These are phyloP conservation scores for Drosophila sucinea DNA, from an alignment of 1,140 invertebrate genomes.

Conservation along the genomic window DNA sequence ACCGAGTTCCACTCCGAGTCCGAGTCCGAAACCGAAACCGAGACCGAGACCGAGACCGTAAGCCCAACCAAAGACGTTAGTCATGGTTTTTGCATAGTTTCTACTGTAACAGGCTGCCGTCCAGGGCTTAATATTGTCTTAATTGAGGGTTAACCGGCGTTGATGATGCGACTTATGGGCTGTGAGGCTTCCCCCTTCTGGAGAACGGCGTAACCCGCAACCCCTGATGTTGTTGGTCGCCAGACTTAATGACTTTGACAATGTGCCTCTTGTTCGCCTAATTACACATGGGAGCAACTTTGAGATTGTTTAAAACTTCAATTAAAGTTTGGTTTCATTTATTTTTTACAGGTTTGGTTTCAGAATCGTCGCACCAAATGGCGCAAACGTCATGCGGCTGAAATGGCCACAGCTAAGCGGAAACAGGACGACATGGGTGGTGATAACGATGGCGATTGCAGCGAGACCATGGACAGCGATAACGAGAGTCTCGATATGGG, in stretches of 20 bases:
- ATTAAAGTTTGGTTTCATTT: conserved; percentile 43
- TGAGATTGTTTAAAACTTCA: conserved; percentile 68
- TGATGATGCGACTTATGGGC: conserved; percentile 82
- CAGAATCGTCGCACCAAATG: conserved; percentile 99
- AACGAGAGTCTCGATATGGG: conserved; percentile 83
- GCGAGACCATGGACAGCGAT: conserved; percentile 85
- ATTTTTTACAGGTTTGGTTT: conserved; percentile 97
- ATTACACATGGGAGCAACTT: conserved; percentile 68
- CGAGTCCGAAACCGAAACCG: not conserved
- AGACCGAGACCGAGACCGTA: conserved; percentile 48
- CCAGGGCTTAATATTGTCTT: conserved; percentile 82
- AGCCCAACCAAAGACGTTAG: conserved; percentile 81
- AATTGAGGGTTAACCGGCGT: conserved; percentile 83
- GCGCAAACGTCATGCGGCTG: conserved; percentile 99
- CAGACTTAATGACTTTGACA: conserved; percentile 82
- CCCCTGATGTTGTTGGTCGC: conserved; percentile 9
- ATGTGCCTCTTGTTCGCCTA: conserved; percentile 65
- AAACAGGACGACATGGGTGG: conserved; percentile 95
- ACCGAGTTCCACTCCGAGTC: conserved; percentile 18
- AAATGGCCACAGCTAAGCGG: conserved; percentile 98
- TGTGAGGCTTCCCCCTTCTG: conserved; percentile 32
- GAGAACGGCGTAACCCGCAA: not conserved
- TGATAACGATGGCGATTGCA: conserved; percentile 88
- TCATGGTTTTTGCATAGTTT: conserved; percentile 81
- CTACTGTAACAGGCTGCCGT: conserved; percentile 48